phyloP scores from a whole-genome alignment of 2,888 invertebrate genomes.

The Ischnura elegans region DNA sequence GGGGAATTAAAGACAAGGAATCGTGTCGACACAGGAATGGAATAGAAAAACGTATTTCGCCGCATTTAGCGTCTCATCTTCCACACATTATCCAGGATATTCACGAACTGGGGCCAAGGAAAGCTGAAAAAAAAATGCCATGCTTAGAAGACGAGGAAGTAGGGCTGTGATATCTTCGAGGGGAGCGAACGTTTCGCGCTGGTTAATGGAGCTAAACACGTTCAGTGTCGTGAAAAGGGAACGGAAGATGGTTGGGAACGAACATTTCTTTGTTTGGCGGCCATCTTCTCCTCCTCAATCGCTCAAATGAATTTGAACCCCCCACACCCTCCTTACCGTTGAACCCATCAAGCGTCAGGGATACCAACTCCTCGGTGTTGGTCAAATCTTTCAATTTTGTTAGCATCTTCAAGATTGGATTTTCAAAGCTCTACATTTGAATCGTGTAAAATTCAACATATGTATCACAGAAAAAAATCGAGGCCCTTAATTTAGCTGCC shows the following conservation, averaged over 20 bases:
- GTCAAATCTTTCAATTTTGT: background rate
- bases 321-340: background rate
- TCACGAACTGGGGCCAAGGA: background rate
- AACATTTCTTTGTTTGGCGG: background rate
- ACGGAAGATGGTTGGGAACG: background rate
- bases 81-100: background rate
- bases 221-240: too few species aligned
- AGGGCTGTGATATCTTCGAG: background rate
- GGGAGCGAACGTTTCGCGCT: too few species aligned
- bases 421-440: too few species aligned
- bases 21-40: background rate
- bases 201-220: background rate
- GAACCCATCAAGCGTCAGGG: background rate
- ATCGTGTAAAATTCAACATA: too few species aligned
- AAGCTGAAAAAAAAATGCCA: background rate
- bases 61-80: background rate
- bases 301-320: slow-evolving; percentile 7
- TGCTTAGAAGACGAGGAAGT: background rate
- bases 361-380: background rate
- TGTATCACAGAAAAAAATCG: too few species aligned
- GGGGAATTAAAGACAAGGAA: background rate
- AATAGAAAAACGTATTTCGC: background rate
- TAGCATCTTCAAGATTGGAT: too few species aligned
- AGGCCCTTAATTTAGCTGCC: too few species aligned
- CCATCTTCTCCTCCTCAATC: slow-evolving; percentile 6